Evolutionary conservation across 37 sponge, comb jelly and placozoan species (phyloP).

Genomic region (Crambe crambe): DNA sequence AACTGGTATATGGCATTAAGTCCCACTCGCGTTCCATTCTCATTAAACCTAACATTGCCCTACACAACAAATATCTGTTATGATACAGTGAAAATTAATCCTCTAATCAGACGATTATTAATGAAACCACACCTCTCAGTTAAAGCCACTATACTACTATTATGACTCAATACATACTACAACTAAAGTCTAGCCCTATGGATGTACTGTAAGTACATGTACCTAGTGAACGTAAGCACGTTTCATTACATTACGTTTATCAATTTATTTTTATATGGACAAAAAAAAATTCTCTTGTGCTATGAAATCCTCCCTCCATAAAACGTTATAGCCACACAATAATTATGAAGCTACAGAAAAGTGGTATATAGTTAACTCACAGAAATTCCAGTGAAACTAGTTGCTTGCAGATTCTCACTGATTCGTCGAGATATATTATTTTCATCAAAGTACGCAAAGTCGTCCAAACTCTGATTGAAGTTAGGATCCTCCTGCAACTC

Average conservation of each 20-base stretch:
- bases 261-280: too few species aligned
- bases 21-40: constrained; percentile 29
- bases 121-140: not conserved
- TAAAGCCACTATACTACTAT: too few species aligned
- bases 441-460: constrained; percentile 22
- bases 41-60: constrained; percentile 56
- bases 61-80: not conserved
- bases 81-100: not conserved
- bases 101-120: not conserved
- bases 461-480: not conserved
- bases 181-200: too few species aligned
- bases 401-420: constrained; percentile 8
- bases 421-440: constrained; percentile 24
- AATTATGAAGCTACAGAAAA: too few species aligned
- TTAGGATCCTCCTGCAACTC: not conserved
- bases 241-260: too few species aligned
- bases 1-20: constrained; percentile 43
- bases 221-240: too few species aligned
- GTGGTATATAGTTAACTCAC: too few species aligned
- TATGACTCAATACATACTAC: too few species aligned
- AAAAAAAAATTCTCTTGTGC: too few species aligned
- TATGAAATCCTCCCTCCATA: too few species aligned
- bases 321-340: too few species aligned
- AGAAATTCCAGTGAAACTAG: constrained; percentile 41
- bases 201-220: too few species aligned